Base-by-base conservation (phyloP, 2,888 invertebrate genomes). In the Dorcus hopei region DNA sequence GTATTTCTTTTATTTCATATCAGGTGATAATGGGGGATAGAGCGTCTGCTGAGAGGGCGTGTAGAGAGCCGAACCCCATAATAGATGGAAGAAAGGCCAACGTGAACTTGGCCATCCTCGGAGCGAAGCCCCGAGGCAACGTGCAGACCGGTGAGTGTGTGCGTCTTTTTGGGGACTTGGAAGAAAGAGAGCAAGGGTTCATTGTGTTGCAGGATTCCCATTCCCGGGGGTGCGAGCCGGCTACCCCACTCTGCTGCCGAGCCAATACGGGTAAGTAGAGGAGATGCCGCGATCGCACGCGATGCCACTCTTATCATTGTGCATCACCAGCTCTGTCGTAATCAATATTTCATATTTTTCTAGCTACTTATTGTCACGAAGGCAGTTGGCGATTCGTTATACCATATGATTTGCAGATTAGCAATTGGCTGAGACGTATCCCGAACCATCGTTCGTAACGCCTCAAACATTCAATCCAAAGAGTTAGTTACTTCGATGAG, bases 11-110 rank as follows among this genome's bases (percentile, higher is more conserved):
- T 33, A 33, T 33, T 33, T 33, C 3, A 33, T 7, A 6, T 9
- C 85, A 97, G 97, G 97, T 97, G 71, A 97, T 97, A 78, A 98
- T 97, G 97, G 93, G 95, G 56, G 96, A 97, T 79, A 83, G 93
- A 73, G 88, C 91, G 57, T 93, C 95, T 49, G 97, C 97, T 52
- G 97, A 97, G 78, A 83, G 95, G 72, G 97, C 97, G 50, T 96
- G 96, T 80, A 95, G 97, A 80, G 97, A 97, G 76, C 96, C 97
- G 56, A 98, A 98, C 80, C 97, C 97, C 54, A 96, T 97, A 77
- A 97, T 98, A 73, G 97, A 97, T 77, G 97, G 97, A 54, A 86
- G 97, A 76, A 98, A 98, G 84, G 97, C 97, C 62, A 97, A 97
- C 81, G 97, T 97, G 52, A 97, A 98, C 81, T 85, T 98, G 71